These are phyloP conservation scores for Pempheris klunzingeri DNA, from an alignment of 2,797 vertebrate genomes.

Conservation along the genomic window DNA sequence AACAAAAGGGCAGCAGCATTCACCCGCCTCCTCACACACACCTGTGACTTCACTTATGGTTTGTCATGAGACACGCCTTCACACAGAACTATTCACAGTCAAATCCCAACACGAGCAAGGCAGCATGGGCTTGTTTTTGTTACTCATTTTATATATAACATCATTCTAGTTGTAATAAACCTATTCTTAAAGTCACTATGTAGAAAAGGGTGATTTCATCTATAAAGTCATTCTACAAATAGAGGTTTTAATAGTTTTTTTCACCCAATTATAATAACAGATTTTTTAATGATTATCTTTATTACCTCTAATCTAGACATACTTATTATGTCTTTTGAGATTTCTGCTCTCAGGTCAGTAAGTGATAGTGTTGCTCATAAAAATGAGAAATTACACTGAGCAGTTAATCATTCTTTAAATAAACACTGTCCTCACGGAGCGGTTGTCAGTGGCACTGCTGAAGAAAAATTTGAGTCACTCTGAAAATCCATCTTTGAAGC, in stretches of 20 bases:
- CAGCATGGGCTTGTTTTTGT: neutral
- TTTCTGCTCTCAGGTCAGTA: neutral
- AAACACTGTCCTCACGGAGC: neutral
- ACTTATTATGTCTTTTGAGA: neutral
- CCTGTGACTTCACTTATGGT: neutral
- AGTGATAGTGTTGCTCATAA: neutral
- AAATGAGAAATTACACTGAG: neutral
- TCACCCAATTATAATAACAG: too few species aligned
- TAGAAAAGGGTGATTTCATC: neutral
- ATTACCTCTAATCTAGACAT: too few species aligned
- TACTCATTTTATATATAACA: neutral
- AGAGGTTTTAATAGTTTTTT: too few species aligned
- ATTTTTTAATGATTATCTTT: too few species aligned
- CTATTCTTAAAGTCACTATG: neutral
- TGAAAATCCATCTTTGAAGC: neutral
- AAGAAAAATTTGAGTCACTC: neutral
- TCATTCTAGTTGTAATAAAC: neutral
- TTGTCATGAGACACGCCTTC: conserved; percentile 2
- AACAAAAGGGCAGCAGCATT: conserved; percentile 51
- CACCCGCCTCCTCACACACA: neutral
- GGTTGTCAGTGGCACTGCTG: neutral
- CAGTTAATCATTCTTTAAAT: too few species aligned
- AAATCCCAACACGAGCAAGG: conserved; percentile 8
- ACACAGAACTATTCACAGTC: neutral
- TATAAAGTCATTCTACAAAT: neutral